phyloP scores from a whole-genome alignment of 1,140 invertebrate genomes.

The Nephila pilipes region DNA sequence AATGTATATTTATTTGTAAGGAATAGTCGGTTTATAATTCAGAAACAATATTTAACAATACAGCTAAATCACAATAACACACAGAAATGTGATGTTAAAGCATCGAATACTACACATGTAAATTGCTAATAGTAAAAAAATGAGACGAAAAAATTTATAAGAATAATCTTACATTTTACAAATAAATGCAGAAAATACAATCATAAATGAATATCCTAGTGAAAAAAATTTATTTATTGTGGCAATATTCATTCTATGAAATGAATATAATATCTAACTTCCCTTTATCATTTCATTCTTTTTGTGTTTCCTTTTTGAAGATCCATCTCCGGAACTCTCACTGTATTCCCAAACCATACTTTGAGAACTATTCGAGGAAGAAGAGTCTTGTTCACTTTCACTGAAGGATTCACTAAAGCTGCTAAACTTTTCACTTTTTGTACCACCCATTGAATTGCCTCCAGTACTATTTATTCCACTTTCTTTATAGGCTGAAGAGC shows the following conservation, averaged over 20 bases:
- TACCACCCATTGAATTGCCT: neutral
- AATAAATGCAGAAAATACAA: no score
- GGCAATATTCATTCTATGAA: neutral
- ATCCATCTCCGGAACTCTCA: neutral
- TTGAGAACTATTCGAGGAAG: neutral
- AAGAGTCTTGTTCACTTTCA: neutral
- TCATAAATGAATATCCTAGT: no score
- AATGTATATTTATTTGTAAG: no score
- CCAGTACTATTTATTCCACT: neutral
- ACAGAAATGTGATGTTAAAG: no score
- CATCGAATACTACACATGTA: no score
- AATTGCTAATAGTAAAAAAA: no score
- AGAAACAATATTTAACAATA: no score
- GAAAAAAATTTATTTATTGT: neutral
- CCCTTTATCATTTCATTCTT: neutral
- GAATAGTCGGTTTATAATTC: no score
- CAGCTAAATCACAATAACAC: no score
- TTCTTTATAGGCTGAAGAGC: neutral
- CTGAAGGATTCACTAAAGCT: neutral
- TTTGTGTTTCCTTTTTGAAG: neutral
- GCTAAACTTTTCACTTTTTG: neutral
- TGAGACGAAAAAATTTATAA: no score
- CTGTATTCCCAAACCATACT: neutral
- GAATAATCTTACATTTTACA: no score
- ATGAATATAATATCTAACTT: neutral